Conservation (phyloP, 1,140 invertebrate genomes). For the Drosophila serrata region DNA sequence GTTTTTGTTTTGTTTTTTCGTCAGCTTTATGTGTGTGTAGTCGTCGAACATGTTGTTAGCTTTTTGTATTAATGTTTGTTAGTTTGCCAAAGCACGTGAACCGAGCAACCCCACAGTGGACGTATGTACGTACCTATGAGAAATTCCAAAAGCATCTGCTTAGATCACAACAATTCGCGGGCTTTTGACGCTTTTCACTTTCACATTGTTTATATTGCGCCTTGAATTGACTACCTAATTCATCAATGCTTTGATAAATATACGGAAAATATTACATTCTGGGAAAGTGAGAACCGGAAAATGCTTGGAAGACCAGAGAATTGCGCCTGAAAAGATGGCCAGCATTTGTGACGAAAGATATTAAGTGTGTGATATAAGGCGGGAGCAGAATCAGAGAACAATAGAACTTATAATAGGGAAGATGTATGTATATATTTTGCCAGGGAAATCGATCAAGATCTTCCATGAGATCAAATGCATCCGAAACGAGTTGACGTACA, state of each 20-base stretch:
- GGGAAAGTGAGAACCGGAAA: neutral
- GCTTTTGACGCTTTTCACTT: constrained; percentile 3
- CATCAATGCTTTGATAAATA: neutral
- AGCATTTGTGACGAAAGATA: constrained; percentile 29
- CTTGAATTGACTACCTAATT: neutral
- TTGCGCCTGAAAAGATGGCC: constrained; percentile 4
- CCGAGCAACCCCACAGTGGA: constrained; percentile 10
- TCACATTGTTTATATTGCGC: neutral
- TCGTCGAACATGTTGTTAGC: constrained; percentile 42
- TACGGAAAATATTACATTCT: constrained; percentile 1
- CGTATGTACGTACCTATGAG: constrained; percentile 27
- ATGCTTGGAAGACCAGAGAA: neutral
- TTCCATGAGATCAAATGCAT: constrained; percentile 54
- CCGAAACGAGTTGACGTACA: constrained; percentile 66
- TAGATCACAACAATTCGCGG: neutral
- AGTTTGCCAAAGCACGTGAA: constrained; percentile 51
- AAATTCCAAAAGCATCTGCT: constrained; percentile 27
- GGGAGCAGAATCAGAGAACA: constrained; percentile 38
- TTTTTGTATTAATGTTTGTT: constrained; percentile 48
- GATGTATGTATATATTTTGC: constrained; percentile 8
- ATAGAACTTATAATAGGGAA: constrained; percentile 43
- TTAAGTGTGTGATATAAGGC: constrained; percentile 53
- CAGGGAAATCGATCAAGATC: constrained; percentile 44
- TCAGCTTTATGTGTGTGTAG: constrained; percentile 42
- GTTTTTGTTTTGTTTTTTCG: constrained; percentile 28